phyloP scores from a whole-genome alignment of 1,140 invertebrate genomes.

The Aphelenchoides fujianensis region DNA sequence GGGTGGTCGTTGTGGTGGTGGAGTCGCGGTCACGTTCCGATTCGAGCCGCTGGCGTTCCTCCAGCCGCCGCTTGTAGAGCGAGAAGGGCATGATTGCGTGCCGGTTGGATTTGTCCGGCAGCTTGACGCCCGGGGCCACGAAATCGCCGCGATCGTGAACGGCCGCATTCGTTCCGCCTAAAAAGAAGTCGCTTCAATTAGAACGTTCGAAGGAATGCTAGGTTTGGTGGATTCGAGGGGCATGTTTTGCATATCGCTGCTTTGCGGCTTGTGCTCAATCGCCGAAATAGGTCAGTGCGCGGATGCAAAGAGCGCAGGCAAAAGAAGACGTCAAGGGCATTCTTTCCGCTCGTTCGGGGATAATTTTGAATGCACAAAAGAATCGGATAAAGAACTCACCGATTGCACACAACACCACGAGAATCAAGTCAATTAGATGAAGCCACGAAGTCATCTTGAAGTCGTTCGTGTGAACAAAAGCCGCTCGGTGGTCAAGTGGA shows the following conservation, averaged over 20 bases:
- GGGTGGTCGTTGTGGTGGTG: neutral
- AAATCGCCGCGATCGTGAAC: neutral
- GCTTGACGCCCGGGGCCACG: neutral
- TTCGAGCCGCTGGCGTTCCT: neutral
- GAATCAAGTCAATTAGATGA: too few species aligned
- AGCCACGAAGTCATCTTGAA: too few species aligned
- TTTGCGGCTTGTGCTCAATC: neutral
- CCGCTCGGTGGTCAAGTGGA: too few species aligned
- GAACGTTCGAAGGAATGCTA: too few species aligned
- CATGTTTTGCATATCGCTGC: neutral
- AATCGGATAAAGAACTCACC: too few species aligned
- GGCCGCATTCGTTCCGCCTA: neutral
- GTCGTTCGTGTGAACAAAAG: too few species aligned
- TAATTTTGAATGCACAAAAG: too few species aligned
- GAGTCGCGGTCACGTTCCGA: neutral
- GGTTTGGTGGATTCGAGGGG: neutral
- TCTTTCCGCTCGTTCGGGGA: too few species aligned
- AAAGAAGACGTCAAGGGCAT: too few species aligned
- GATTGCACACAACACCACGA: too few species aligned
- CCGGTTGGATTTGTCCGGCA: neutral
- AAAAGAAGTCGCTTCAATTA: neutral
- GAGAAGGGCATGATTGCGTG: neutral
- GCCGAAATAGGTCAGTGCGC: neutral
- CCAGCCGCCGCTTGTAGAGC: neutral
- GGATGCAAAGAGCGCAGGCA: neutral